These are phyloP conservation scores for Crotalus tigris DNA, from an alignment of 2,113 vertebrate species.

Conservation along the genomic window DNA sequence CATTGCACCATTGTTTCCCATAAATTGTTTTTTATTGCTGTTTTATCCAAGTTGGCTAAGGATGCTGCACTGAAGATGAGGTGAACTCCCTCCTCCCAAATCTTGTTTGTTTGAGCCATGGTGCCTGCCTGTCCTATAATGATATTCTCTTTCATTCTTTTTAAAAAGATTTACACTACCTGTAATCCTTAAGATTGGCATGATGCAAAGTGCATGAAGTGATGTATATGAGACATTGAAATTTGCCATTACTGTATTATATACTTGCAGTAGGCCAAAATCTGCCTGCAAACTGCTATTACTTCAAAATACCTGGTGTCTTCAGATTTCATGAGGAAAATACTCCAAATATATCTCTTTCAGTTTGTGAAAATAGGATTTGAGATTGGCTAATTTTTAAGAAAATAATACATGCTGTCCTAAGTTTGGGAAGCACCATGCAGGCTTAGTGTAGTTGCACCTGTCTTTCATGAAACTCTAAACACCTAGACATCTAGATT, in stretches of 20 bases:
- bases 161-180: neutral
- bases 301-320: neutral
- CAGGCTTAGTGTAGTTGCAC: neutral
- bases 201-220: neutral
- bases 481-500: neutral
- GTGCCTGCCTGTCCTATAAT: neutral
- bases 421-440: neutral
- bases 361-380: neutral
- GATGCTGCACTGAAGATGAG: neutral
- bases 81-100: neutral
- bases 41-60: neutral
- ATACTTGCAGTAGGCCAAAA: neutral
- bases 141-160: neutral
- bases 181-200: neutral
- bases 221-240: neutral
- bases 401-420: neutral
- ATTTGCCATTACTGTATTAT: neutral
- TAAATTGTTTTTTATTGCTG: neutral
- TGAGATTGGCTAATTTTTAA: neutral
- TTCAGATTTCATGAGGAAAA: neutral
- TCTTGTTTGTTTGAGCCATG: neutral
- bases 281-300: neutral
- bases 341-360: neutral
- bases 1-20: neutral
- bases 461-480: neutral